Conservation (phyloP, 2,113 vertebrate species). For the Oreochromis spilurus region DNA sequence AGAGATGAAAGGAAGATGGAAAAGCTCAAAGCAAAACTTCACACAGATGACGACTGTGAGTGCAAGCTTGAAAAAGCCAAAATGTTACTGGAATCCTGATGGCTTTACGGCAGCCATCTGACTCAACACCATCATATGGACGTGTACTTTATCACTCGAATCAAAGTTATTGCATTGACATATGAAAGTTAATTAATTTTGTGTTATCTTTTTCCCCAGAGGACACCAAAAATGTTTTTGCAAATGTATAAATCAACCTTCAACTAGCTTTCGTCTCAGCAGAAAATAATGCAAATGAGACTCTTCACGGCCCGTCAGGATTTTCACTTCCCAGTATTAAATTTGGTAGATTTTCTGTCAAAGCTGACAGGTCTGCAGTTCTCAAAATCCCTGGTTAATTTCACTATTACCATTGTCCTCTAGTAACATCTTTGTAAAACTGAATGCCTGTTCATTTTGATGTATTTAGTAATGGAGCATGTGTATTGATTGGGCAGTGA, state of each 20-base stretch:
- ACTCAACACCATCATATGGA: neutral
- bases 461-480: conserved; percentile 10
- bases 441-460: neutral
- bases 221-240: conserved; percentile 1
- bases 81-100: neutral
- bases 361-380: neutral
- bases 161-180: conserved; percentile 12
- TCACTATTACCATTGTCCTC: neutral
- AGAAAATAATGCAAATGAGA: neutral
- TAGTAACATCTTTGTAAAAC: neutral
- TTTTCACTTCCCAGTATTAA: neutral
- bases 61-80: conserved; percentile 13
- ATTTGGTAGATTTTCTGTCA: neutral
- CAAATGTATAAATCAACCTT: neutral
- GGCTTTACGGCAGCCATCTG: neutral
- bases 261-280: neutral
- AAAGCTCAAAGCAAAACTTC: conserved; percentile 98
- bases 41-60: conserved; percentile 97
- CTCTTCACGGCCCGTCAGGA: neutral
- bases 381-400: neutral
- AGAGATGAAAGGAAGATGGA: conserved; percentile 98
- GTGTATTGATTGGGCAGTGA: conserved; percentile 77
- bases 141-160: neutral
- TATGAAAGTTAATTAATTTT: conserved; percentile 29
- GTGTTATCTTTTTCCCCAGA: conserved; percentile 12